Evolutionary conservation across 37 sponge, comb jelly and placozoan genomes (phyloP), one percentile per base, ranked within the genome.

Genomic region (Geodia barretti): DNA sequence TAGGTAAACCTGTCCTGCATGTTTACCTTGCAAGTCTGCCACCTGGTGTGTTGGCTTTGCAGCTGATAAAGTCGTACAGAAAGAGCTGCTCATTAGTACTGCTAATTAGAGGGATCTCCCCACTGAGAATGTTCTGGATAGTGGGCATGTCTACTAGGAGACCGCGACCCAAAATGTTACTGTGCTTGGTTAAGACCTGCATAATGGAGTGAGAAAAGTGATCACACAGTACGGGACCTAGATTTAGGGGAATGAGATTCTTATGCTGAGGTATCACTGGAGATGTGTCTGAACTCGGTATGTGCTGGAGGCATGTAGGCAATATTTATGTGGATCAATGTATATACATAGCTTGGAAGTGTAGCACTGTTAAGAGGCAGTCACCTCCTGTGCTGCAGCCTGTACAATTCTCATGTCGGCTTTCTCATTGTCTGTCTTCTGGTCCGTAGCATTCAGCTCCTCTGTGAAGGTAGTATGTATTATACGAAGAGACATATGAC

Each of bases 21-120:
- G n/a, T n/a, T 60, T 83, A 96, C 97, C 84, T 40, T 23, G 98
- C 94, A 58, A 98, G 76, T 41, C 98, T 66, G n/a, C 92, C 92
- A 3, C 96, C 98, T 60, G 94, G 69, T 0, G 96, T 95, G 26
- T 72, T 85, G 17, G 61, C n/a, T 39, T 84, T 89, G 68, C 89
- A 81, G 30, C 83, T 85, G 26, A 95, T 92, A 80, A 98, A 96
- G 37, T 91, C 89, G 9, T 68, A 76, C 38, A 98, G 90, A 84
- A 98, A 98, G 34, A 71, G 60, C 74, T 91, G 84, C 64, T 93
- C 87, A 31, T 62, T 69, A 39, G 38, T 82, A 32, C 37, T 31
- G 0, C 39, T 70, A 4, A 76, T 42, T 40, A 60, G 42, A 25
- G 86, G 78, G 54, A 91, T 69, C 20, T 88, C 85, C 32, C 94